Evolutionary conservation across 1,140 invertebrate genomes (phyloP), one percentile per base, ranked within the genome.

Genomic region (Heliconius hewitsoni): DNA sequence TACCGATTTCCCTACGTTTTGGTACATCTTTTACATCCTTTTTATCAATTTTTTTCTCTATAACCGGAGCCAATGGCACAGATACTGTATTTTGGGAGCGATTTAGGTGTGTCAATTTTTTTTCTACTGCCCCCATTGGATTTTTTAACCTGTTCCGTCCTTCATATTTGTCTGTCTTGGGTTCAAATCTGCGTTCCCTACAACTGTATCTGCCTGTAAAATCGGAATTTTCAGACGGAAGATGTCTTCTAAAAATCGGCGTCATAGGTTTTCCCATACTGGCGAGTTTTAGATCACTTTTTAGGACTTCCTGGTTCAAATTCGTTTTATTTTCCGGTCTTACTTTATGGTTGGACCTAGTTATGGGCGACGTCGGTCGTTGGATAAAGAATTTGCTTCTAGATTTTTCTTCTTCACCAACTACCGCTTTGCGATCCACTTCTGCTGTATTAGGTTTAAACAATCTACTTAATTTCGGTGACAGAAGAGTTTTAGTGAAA

Each of bases 201-300:
- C 88, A 95, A 75, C 94, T 95, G 82, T 90, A 95, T 55, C 94
- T 83, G 0, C 90, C 90, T 0, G 86, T 88, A 79, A 91, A 92
- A 3, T 91, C 89, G 0, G 85, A 81, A 60, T 85, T 89, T 1
- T 93, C 92, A 0, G 77, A 73, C 2, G 85, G 81, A 0, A 90
- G 74, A 66, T 94, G 89, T 23, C 94, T 74, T 37, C 93, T 82
- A 76, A 95, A 92, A 83, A 92, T 91, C 0, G 94, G 94, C 13
- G 94, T 95, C 91, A 94, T 94, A 0, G 93, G 93, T 78, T 94
- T 94, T 0, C 93, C 93, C 80, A 92, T 78, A 75, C 86, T 91
- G 2, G 93, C 90, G 42, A 93, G 74, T 74, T 94, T 94, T 2
- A 91, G 66, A 73, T 94, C 92, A 30, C 85, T 91, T 42, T 93